Base-by-base conservation (phyloP, 2,797 vertebrate species). In the Brachymystax lenok region DNA sequence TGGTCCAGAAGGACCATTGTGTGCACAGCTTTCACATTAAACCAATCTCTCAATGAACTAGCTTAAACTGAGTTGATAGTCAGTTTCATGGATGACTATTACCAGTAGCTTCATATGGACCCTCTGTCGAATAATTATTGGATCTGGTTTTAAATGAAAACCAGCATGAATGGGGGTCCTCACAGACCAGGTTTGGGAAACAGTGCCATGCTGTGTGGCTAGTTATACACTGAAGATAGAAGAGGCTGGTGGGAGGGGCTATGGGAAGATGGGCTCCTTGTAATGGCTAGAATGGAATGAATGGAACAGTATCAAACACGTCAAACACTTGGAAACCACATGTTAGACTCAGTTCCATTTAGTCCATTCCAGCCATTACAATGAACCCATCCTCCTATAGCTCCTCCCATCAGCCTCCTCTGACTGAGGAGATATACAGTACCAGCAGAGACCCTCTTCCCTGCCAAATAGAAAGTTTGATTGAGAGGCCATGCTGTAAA, bases 401-500 rank as follows among this genome's bases (percentile, higher is more conserved):
- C 40, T 46, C 40, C 0, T 1, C 40, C 40, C 40, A 46, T 10
- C 10, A 46, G 40, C 3, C 40, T 46, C 10, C 10, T 46, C 40
- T 52, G 74, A 61, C 83, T 80, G 84, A 78, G 79, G 75, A 84
- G 74, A 81, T 72, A 84, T 93, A 92, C 92, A 92, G 90, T 92
- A 93, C 93, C 93, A 94, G 92, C 91, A 93, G 88, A 93, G 88
- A 82, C 90, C 91, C 54, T 94, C 92, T 86, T 94, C 92, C 88
- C 93, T 94, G 91, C 92, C 93, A 90, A 94, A 92, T 79, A 93
- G 91, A 88, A 93, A 88, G 90, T 92, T 93, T 91, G 92, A 91
- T 88, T 94, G 93, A 90, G 93, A 93, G 85, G 92, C 93, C 91
- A 94, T 89, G 86, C 92, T 93, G 92, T 88, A 88, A 89, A 90